Evolutionary conservation across 1,140 invertebrate species (phyloP).

Genomic region (Sycobia sp.): DNA sequence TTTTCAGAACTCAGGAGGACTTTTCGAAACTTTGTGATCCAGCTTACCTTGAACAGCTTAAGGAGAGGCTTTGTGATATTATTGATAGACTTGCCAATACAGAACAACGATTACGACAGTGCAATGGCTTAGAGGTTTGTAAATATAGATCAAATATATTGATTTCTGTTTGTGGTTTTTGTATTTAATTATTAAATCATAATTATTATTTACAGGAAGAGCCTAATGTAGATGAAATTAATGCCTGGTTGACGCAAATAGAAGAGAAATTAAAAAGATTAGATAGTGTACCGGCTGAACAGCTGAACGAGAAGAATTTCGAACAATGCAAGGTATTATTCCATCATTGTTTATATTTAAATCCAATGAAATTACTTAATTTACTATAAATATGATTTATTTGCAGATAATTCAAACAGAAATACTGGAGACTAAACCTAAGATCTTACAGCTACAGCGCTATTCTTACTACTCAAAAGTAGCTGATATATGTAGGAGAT

Average conservation of each 20-base stretch:
- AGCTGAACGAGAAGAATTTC: conserved; percentile 57
- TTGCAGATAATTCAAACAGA: conserved; percentile 54
- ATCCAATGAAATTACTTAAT: conserved; percentile 7
- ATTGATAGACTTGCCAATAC: conserved; percentile 51
- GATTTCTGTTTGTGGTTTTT: no score
- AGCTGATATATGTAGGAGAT: conserved; percentile 53
- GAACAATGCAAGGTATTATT: conserved; percentile 59
- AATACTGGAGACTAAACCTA: conserved; percentile 56
- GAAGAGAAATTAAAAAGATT: conserved; percentile 57
- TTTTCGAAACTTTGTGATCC: conserved; percentile 72
- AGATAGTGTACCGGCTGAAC: conserved; percentile 47
- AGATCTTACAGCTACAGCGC: conserved; percentile 54
- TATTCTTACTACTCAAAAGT: conserved; percentile 56
- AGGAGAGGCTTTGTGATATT: conserved; percentile 63
- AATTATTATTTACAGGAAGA: conserved; percentile 45
- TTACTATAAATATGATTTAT: conserved; percentile 20
- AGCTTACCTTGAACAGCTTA: conserved; percentile 67
- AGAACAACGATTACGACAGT: conserved; percentile 53
- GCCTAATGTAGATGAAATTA: conserved; percentile 61
- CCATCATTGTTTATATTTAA: background rate
- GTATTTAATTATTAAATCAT: conserved; percentile 13
- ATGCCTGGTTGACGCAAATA: conserved; percentile 59
- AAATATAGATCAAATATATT: conserved; percentile 12
- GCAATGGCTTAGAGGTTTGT: conserved; percentile 50
- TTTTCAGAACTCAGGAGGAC: conserved; percentile 67